phyloP scores from a whole-genome alignment of 2,888 invertebrate species.

The Phania funesta region DNA sequence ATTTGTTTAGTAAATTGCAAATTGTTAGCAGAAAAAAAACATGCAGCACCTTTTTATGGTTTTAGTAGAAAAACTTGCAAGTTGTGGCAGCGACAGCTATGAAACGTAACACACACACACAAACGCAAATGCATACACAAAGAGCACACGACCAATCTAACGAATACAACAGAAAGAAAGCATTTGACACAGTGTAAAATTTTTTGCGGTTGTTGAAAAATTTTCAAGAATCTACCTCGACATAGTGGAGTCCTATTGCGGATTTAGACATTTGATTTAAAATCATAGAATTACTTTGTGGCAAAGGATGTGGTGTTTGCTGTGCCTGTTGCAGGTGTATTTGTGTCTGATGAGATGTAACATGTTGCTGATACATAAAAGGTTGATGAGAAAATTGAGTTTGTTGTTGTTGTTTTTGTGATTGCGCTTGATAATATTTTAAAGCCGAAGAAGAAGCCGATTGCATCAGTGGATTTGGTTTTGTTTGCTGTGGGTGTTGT shows the following conservation, averaged over 20 bases:
- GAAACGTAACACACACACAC: not conserved
- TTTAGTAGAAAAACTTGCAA: slow-evolving; percentile 46
- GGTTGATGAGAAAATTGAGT: slow-evolving; percentile 66
- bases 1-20: slow-evolving; percentile 22
- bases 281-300: slow-evolving; percentile 77
- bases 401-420: slow-evolving; percentile 69
- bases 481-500: slow-evolving; percentile 54
- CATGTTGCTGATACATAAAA: slow-evolving; percentile 55
- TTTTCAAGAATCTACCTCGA: slow-evolving; percentile 78
- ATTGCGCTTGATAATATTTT: slow-evolving; percentile 66
- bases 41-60: slow-evolving; percentile 34
- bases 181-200: slow-evolving; percentile 10
- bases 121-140: slow-evolving; percentile 22
- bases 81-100: slow-evolving; percentile 30
- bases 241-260: slow-evolving; percentile 76
- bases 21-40: slow-evolving; percentile 29
- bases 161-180: slow-evolving; percentile 31
- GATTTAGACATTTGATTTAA: slow-evolving; percentile 79
- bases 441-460: slow-evolving; percentile 68
- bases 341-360: slow-evolving; percentile 1
- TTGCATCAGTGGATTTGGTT: slow-evolving; percentile 75
- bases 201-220: slow-evolving; percentile 32
- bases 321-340: slow-evolving; percentile 37
- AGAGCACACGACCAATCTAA: slow-evolving; percentile 42
- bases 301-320: slow-evolving; percentile 67